phyloP scores from a whole-genome alignment of 2,113 vertebrate species.

The Australoheros scitulus region DNA sequence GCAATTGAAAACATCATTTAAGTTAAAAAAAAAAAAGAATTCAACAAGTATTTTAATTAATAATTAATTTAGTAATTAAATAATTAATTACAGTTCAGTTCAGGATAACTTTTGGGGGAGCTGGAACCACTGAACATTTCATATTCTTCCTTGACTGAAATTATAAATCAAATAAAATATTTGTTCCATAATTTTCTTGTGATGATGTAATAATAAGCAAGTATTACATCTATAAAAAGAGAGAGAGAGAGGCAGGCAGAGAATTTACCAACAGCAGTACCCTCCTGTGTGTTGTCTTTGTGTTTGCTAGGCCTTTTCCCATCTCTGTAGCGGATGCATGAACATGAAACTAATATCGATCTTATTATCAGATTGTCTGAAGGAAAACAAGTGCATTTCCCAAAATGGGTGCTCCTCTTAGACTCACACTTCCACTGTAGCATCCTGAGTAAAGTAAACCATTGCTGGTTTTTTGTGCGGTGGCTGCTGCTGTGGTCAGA shows the following conservation, averaged over 20 bases:
- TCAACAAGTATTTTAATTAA: background rate
- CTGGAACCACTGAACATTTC: background rate
- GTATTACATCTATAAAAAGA: background rate
- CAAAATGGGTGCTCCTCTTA: conserved; percentile 5
- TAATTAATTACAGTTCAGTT: background rate
- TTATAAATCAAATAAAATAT: background rate
- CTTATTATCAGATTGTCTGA: conserved; percentile 2
- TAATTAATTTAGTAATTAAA: background rate
- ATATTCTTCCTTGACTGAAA: background rate
- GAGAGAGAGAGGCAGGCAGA: background rate
- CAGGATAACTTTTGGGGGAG: background rate
- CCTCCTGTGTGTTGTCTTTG: background rate
- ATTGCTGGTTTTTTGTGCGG: conserved; percentile 9
- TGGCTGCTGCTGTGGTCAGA: background rate
- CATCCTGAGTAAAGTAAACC: background rate
- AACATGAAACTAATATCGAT: conserved; percentile 4
- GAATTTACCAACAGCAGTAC: background rate
- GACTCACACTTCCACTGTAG: background rate
- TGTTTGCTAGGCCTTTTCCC: background rate
- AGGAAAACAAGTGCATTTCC: conserved; percentile 18
- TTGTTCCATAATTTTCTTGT: background rate
- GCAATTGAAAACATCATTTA: background rate
- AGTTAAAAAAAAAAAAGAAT: background rate
- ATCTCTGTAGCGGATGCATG: background rate
- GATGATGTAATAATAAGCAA: background rate